Conservation (phyloP, 2,888 invertebrate genomes). For the Eupeodes luniger region DNA sequence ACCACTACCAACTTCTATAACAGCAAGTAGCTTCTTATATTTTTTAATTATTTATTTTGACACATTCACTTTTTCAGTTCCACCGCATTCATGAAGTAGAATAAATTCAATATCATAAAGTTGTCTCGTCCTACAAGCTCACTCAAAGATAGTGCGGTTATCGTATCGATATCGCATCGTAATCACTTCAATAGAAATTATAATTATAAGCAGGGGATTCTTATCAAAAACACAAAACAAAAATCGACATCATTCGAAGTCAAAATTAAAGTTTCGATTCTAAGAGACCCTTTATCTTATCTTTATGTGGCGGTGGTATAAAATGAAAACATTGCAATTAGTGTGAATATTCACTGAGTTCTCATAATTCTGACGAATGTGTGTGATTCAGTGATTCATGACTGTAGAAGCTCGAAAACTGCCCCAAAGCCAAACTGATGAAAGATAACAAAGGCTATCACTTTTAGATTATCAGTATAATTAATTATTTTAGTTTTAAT, state of each 20-base stretch:
- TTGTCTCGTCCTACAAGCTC: neutral
- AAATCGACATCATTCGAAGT: neutral
- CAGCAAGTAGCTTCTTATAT: no score
- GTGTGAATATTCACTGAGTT: conserved; percentile 1
- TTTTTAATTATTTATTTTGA: no score
- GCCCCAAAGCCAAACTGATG: neutral
- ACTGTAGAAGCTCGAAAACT: neutral
- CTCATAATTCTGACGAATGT: neutral
- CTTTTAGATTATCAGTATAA: neutral
- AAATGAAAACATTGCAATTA: conserved; percentile 1
- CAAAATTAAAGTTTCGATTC: conserved; percentile 3
- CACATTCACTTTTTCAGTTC: neutral
- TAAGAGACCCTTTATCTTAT: conserved; percentile 13
- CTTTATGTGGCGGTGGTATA: neutral
- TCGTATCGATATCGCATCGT: neutral
- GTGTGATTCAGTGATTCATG: conserved; percentile 39
- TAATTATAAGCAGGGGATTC: neutral
- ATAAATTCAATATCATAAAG: neutral
- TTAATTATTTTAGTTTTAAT: neutral
- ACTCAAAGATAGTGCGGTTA: neutral
- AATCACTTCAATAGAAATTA: neutral
- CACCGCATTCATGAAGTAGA: neutral
- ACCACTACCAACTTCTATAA: no score
- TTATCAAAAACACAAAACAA: neutral
- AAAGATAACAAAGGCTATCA: conserved; percentile 40